Evolutionary conservation across 2,113 vertebrate genomes (phyloP).

Genomic region (Menura novaehollandiae): DNA sequence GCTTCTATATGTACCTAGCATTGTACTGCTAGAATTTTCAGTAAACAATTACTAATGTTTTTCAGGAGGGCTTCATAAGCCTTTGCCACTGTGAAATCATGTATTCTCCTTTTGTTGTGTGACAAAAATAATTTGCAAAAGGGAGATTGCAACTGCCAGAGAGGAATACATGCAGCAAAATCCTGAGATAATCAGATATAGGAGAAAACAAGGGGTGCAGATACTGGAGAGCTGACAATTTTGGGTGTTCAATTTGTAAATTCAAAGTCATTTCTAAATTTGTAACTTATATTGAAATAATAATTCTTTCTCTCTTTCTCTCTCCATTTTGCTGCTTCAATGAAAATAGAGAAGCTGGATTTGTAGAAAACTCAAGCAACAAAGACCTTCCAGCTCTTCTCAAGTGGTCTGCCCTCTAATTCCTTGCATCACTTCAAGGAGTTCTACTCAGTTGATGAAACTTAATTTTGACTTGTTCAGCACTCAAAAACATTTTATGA

Average conservation of each 20-base stretch:
- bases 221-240: not conserved
- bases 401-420: constrained; percentile 9
- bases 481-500: not conserved
- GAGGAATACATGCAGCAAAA: not conserved
- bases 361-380: constrained; percentile 46
- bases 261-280: constrained; percentile 3
- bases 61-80: not conserved
- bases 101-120: not conserved
- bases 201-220: not conserved
- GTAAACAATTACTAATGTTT: not conserved
- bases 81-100: not conserved
- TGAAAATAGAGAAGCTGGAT: constrained; percentile 36
- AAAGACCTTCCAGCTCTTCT: constrained; percentile 14
- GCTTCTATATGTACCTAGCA: not conserved
- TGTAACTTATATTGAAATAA: constrained; percentile 16
- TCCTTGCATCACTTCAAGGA: constrained; percentile 14
- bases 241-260: not conserved
- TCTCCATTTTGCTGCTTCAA: constrained; percentile 23
- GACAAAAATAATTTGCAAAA: not conserved
- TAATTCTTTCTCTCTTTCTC: constrained; percentile 42
- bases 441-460: not conserved
- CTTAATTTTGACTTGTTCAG: not conserved
- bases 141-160: not conserved
- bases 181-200: not conserved
- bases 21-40: not conserved